Base-by-base conservation (phyloP, 92 coral and sea anemone species). In the Micromussa lordhowensis region DNA sequence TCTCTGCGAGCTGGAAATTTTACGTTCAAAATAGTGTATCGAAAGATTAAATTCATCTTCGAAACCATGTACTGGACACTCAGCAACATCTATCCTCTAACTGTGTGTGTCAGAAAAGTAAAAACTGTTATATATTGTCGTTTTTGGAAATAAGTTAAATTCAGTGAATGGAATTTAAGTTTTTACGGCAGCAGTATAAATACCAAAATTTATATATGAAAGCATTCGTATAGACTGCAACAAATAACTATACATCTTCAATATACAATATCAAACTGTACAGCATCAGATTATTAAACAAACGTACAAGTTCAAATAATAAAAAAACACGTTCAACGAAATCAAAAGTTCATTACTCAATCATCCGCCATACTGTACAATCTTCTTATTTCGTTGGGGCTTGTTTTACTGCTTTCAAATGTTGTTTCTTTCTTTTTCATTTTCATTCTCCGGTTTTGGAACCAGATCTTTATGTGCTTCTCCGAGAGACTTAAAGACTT, bases 361-460 rank as follows among this genome's bases (percentile, higher is more conserved):
- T 93, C 93, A 64, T 87, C 94, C 58, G 72, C 77, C 82, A 91
- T 92, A 57, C 86, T 89, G 77, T 95, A 95, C 86, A 95, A 54
- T 73, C 92, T 80, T 63, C 94, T 91, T 2, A 95, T 95, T 59
- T 95, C 98, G 66, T 51, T 92, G 11, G 98, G 90, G 73, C 79
- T 92, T 48, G 96, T 81, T 72, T 95, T 95, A 1, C 81, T 82
- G 29, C 88, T 86, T 29, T 92, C 96, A 87, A 95, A 82, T 53
- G 95, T 58, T 32, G 82, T 54, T 66, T 95, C 98, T 38, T 82
- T 93, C 77, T 95, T 95, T 88, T 95, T 95, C 92, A 91, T 76
- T 80, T 95, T 95, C 98, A 95, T 95, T 53, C 98, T 80, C 29
- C 98, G 90, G 87, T 95, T 95, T 77, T 93, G 98, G 70, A 95